These are phyloP conservation scores for Lepidochrysops patricia DNA, from an alignment of 2,888 invertebrate species.

Conservation along the genomic window DNA sequence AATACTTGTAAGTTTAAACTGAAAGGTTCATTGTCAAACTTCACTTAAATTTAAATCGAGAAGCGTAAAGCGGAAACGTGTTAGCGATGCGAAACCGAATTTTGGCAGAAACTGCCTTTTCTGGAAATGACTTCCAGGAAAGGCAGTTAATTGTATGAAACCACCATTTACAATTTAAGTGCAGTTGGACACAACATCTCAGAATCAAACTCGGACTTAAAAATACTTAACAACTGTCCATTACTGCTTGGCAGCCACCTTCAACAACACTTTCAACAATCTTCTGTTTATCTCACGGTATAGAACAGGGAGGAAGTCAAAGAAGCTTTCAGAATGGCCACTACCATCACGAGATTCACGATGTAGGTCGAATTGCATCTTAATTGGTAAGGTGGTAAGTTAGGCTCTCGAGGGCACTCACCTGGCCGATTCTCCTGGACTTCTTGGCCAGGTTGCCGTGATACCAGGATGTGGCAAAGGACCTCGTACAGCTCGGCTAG, in stretches of 20 bases:
- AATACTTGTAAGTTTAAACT: constrained; percentile 15
- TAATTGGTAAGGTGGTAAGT: constrained; percentile 72
- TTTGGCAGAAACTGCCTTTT: too few relatives aligned
- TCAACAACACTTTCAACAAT: constrained; percentile 65
- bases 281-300: constrained; percentile 69
- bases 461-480: constrained; percentile 71
- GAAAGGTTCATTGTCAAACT: constrained; percentile 67
- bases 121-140: too few relatives aligned
- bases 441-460: constrained; percentile 67
- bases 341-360: constrained; percentile 70
- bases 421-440: constrained; percentile 65
- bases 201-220: constrained; percentile 60
- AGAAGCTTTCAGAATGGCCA: constrained; percentile 69
- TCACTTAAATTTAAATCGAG: constrained; percentile 58
- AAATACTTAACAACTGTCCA: constrained; percentile 70
- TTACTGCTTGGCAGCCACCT: constrained; percentile 70
- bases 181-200: constrained; percentile 72
- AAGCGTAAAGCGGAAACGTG: constrained; percentile 49
- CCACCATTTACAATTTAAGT: constrained; percentile 72
- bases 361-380: constrained; percentile 75
- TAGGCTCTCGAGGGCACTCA: constrained; percentile 69
- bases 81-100: constrained; percentile 40
- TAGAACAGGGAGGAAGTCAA: constrained; percentile 70
- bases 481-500: constrained; percentile 72
- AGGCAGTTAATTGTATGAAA: constrained; percentile 36